Evolutionary conservation across 2,797 vertebrate species (phyloP), one percentile per base, ranked within the genome.

Genomic region (Syngnathus rostellatus): DNA sequence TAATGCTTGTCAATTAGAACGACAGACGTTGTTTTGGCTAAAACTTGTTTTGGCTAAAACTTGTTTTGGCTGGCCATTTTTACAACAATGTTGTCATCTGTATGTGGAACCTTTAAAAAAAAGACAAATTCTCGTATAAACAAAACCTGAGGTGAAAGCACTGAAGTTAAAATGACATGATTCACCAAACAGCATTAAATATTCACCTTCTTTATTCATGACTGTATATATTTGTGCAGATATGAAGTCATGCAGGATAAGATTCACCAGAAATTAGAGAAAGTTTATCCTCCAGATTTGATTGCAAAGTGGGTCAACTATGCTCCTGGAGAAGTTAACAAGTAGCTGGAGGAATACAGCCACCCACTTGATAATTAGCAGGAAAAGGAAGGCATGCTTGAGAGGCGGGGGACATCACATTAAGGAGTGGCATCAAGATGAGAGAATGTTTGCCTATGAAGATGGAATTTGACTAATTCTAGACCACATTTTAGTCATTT

Each of bases 231-330:
- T 31, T 48, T 48, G 45, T 50, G 45, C 17, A 31, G 31, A 31
- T 51, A 63, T 48, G 4, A 31, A 63, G 16, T 50, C 37, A 16
- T 31, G 23, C 2, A 50, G 45, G 16, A 46, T 50, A 17, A 63
- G 25, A 38, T 46, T 50, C 23, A 38, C 45, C 5, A 46, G 62
- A 48, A 48, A 48, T 58, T 31, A 50, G 45, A 51, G 45, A 19
- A 50, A 70, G 79, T 70, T 83, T 77, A 78, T 77, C 77, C 77
- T 64, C 64, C 76, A 81, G 79, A 81, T 84, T 81, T 81, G 63
- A 78, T 76, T 78, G 76, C 80, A 89, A 92, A 92, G 83, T 91
- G 89, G 90, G 90, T 91, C 91, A 92, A 83, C 86, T 77, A 60
- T 72, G 82, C 85, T 90, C 87, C 85, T 88, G 73, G 75, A 89